Percentiles rank a stretch among this genome's conserved stretches.
Conservation (phyloP, 2,888 invertebrate species). For the Brassicogethes aeneus region DNA sequence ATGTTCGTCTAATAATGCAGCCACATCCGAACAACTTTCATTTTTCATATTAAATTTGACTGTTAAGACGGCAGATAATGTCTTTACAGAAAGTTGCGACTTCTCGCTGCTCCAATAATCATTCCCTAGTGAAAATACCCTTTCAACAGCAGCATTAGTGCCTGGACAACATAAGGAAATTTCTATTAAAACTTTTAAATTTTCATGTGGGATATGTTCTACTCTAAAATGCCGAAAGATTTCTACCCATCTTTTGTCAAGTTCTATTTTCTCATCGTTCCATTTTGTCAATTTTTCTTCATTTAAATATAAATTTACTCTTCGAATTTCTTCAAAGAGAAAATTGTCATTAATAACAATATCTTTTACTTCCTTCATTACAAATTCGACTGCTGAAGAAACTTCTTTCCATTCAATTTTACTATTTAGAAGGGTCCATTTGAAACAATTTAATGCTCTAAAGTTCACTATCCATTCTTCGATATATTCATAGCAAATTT, state of each 20-base stretch:
- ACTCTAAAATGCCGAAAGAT: slow-evolving; percentile 9
- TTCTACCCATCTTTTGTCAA: slow-evolving; percentile 18
- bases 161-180: slow-evolving; percentile 18
- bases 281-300: slow-evolving; percentile 13
- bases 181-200: slow-evolving; percentile 20
- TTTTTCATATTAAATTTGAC: slow-evolving; percentile 16
- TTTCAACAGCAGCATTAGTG: slow-evolving; percentile 15
- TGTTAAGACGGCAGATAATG: slow-evolving; percentile 14
- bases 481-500: slow-evolving; percentile 9
- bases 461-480: slow-evolving; percentile 9
- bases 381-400: slow-evolving; percentile 12
- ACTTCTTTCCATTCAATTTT: slow-evolving; percentile 9
- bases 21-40: slow-evolving; percentile 16
- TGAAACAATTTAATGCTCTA: slow-evolving; percentile 7
- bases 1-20: slow-evolving; percentile 16
- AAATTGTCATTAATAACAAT: slow-evolving; percentile 13
- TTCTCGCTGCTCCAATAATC: slow-evolving; percentile 13
- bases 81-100: slow-evolving; percentile 14
- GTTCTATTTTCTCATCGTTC: slow-evolving; percentile 16
- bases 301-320: slow-evolving; percentile 12
- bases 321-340: slow-evolving; percentile 16
- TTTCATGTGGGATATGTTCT: slow-evolving; percentile 19
- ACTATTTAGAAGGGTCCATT: slow-evolving; percentile 9
- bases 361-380: slow-evolving; percentile 7
- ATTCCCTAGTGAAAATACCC: slow-evolving; percentile 12